Conservation (phyloP, 2,888 invertebrate genomes). For the Cordilura impudica region DNA sequence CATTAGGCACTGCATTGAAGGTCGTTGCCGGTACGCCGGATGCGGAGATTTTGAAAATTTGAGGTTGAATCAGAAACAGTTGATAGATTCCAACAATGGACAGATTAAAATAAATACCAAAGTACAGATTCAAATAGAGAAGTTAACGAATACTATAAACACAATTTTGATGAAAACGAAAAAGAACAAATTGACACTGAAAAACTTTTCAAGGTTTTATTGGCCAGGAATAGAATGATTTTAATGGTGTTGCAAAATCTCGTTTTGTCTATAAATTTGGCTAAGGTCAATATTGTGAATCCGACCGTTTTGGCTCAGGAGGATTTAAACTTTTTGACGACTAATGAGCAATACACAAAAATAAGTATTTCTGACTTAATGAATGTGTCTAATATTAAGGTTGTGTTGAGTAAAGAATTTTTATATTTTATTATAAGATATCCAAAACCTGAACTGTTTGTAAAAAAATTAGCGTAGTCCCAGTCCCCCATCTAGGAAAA, state of each 20-base stretch:
- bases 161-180: too few relatives aligned
- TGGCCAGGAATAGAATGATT: too few relatives aligned
- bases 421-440: background rate
- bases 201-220: too few relatives aligned
- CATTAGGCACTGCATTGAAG: conserved; percentile 33
- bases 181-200: too few relatives aligned
- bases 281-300: too few relatives aligned
- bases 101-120: background rate
- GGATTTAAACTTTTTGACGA: conserved; percentile 2
- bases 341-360: background rate
- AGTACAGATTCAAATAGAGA: background rate
- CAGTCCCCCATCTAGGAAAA: conserved; percentile 47
- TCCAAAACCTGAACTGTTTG: conserved; percentile 22
- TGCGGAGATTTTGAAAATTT: conserved; percentile 12
- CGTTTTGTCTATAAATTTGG: too few relatives aligned
- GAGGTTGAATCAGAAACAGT: background rate
- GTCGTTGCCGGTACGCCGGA: conserved; percentile 26
- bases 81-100: conserved; percentile 21
- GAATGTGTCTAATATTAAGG: conserved; percentile 5
- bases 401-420: conserved; percentile 4
- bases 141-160: conserved; percentile 13
- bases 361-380: background rate
- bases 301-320: background rate
- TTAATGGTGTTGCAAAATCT: too few relatives aligned
- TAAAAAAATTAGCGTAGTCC: conserved; percentile 45